Evolutionary conservation across 2,113 vertebrate genomes (phyloP).

Genomic region (Callorhinus ursinus): DNA sequence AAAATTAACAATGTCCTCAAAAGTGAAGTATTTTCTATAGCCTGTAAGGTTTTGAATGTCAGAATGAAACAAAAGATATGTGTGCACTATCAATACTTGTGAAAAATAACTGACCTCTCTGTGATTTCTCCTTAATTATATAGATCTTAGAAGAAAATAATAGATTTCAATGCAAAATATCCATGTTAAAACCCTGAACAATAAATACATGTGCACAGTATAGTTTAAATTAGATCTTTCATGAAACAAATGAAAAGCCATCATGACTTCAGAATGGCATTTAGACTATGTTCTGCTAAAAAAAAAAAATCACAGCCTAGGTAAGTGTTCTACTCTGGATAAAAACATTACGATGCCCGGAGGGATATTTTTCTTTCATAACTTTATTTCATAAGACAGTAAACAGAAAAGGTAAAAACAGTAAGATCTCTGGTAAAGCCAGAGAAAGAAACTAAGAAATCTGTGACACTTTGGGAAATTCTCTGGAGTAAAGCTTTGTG

Average conservation of each 20-base stretch:
- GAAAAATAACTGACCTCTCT: neutral
- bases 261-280: neutral
- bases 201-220: neutral
- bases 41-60: neutral
- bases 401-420: neutral
- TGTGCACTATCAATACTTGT: fast-evolving
- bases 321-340: neutral
- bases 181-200: conserved; percentile 3
- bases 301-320: fast-evolving
- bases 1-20: neutral
- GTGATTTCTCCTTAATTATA: neutral
- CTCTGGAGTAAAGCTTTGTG: neutral
- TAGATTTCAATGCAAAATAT: conserved; percentile 50
- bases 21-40: neutral
- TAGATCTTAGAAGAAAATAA: neutral
- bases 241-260: neutral
- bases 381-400: conserved; percentile 41
- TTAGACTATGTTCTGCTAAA: neutral
- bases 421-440: neutral
- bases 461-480: neutral
- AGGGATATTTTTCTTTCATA: conserved; percentile 26
- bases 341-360: neutral
- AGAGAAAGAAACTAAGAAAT: conserved; percentile 47
- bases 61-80: neutral
- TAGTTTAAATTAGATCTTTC: conserved; percentile 35